Conservation (phyloP, 2,888 invertebrate species). For the Harpagoxenus sublaevis region DNA sequence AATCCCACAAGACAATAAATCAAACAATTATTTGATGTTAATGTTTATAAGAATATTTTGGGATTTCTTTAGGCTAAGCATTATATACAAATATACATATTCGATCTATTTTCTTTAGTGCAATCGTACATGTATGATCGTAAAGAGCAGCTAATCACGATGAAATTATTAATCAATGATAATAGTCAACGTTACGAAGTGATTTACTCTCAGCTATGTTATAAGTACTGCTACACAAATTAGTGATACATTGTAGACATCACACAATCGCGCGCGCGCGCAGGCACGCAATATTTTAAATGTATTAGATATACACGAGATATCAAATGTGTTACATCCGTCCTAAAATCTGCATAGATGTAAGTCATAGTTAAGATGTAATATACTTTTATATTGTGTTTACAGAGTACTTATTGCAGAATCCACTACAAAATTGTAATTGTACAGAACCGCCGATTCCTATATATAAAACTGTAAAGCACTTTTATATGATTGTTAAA, state of each 20-base stretch:
- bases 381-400: constrained; percentile 73
- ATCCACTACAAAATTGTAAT: constrained; percentile 57
- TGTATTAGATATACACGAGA: constrained; percentile 29
- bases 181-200: neutral
- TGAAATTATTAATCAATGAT: constrained; percentile 1
- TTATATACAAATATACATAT: neutral
- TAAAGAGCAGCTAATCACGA: neutral
- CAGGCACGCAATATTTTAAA: neutral
- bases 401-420: constrained; percentile 60
- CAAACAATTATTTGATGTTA: constrained; percentile 17
- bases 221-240: constrained; percentile 20
- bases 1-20: constrained; percentile 16
- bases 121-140: constrained; percentile 9
- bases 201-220: constrained; percentile 21
- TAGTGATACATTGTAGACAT: constrained; percentile 23
- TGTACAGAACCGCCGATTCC: constrained; percentile 67
- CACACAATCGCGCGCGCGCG: neutral
- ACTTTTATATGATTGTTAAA: constrained; percentile 75
- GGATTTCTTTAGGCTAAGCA: constrained; percentile 2
- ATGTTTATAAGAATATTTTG: constrained; percentile 19
- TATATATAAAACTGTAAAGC: constrained; percentile 72
- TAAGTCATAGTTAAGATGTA: constrained; percentile 71
- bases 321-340: constrained; percentile 69
- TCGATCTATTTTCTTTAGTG: constrained; percentile 15
- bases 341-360: constrained; percentile 67